Conservation (phyloP, 2,113 vertebrate genomes). For the Tragelaphus imberbis region DNA sequence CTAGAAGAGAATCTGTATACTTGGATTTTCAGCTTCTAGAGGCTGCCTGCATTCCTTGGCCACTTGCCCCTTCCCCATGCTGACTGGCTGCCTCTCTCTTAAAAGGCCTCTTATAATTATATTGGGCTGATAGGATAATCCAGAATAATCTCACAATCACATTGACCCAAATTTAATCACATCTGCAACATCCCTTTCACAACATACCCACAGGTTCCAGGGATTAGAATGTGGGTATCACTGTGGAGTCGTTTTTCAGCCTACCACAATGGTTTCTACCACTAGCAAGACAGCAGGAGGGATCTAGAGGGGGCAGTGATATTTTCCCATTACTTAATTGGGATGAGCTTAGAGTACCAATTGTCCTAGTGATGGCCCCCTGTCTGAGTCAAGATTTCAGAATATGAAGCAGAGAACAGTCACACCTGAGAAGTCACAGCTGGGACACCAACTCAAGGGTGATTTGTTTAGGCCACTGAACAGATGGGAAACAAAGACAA, state of each 20-base stretch:
- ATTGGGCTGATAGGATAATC: neutral
- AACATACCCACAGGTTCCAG: neutral
- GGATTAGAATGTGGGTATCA: neutral
- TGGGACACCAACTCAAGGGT: neutral
- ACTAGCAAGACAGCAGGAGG: neutral
- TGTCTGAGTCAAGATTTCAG: neutral
- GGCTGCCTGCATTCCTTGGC: neutral
- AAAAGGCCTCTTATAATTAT: neutral
- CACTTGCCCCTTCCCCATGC: neutral
- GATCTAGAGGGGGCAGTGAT: neutral
- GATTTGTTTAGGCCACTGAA: neutral
- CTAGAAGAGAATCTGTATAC: neutral
- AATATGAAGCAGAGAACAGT: neutral
- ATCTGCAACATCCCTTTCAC: neutral
- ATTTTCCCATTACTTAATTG: neutral
- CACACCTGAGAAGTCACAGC: neutral
- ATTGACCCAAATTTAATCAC: neutral
- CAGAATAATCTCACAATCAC: neutral
- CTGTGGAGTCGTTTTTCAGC: neutral
- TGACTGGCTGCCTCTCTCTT: neutral
- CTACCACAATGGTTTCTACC: neutral
- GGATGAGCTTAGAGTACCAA: neutral
- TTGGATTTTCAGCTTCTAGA: neutral
- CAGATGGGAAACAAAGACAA: neutral
- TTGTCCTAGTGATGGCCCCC: neutral